Conservation (phyloP, 2,797 vertebrate species). For the Phrynocephalus vlangalii region DNA sequence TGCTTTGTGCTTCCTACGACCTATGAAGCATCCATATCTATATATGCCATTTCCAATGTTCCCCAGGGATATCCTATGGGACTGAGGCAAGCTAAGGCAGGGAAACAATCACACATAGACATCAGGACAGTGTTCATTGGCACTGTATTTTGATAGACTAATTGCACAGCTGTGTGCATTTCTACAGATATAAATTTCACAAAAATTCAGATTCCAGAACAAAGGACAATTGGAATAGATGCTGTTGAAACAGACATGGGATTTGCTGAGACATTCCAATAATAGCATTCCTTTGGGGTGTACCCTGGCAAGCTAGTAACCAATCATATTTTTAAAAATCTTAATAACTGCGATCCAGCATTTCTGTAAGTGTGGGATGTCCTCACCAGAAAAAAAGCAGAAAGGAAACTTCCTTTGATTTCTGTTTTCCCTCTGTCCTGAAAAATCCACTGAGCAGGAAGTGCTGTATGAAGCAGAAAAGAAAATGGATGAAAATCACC, state of each 20-base stretch:
- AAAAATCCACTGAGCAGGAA: background rate
- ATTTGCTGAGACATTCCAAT: background rate
- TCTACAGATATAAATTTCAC: background rate
- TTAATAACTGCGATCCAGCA: background rate
- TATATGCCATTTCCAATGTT: background rate
- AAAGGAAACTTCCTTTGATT: background rate
- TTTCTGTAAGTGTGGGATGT: background rate
- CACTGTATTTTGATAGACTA: background rate
- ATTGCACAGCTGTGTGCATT: background rate
- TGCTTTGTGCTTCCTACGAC: too few species aligned
- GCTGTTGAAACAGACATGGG: background rate
- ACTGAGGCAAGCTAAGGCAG: background rate
- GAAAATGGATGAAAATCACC: background rate
- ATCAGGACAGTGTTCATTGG: background rate
- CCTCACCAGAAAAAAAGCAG: background rate
- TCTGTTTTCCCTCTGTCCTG: background rate
- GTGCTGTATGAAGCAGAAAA: background rate
- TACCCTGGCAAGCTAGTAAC: background rate
- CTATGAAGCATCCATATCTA: too few species aligned
- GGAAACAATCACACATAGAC: background rate
- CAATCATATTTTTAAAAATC: background rate
- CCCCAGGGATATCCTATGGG: background rate
- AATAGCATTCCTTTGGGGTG: background rate
- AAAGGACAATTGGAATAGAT: background rate
- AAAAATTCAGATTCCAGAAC: background rate